These are phyloP conservation scores for Felis catus DNA, from an alignment of 2,113 vertebrate genomes.

Conservation along the genomic window DNA sequence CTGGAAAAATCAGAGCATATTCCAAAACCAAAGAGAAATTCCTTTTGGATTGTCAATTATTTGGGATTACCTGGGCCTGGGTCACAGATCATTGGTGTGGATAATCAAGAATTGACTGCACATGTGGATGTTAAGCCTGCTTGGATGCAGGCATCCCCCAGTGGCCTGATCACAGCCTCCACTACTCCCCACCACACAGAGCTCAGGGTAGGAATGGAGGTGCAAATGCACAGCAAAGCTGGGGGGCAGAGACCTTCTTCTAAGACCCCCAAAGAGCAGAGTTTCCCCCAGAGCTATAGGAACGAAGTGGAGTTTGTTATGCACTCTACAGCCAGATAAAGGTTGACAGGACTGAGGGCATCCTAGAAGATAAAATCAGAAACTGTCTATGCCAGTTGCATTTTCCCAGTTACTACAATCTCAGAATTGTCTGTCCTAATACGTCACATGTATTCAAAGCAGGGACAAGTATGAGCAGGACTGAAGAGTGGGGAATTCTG, in stretches of 20 bases:
- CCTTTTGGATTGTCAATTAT: conserved; percentile 65
- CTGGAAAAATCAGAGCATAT: conserved; percentile 47
- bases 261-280: background rate
- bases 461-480: background rate
- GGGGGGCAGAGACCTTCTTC: background rate
- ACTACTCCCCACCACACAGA: background rate
- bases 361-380: background rate
- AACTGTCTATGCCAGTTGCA: background rate
- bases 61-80: conserved; percentile 61
- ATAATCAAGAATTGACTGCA: conserved; percentile 76
- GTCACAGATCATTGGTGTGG: conserved; percentile 69
- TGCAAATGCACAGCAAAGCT: background rate
- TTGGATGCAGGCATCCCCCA: background rate
- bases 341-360: background rate
- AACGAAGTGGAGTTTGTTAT: background rate
- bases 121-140: conserved; percentile 40
- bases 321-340: background rate
- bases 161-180: background rate
- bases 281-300: background rate
- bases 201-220: background rate
- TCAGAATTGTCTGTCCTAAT: background rate
- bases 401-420: background rate
- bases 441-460: background rate
- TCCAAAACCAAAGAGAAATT: conserved; percentile 68
- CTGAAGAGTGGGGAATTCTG: background rate